Evolutionary conservation across 1,140 invertebrate species (phyloP).

Genomic region (Ceratina japonica): DNA sequence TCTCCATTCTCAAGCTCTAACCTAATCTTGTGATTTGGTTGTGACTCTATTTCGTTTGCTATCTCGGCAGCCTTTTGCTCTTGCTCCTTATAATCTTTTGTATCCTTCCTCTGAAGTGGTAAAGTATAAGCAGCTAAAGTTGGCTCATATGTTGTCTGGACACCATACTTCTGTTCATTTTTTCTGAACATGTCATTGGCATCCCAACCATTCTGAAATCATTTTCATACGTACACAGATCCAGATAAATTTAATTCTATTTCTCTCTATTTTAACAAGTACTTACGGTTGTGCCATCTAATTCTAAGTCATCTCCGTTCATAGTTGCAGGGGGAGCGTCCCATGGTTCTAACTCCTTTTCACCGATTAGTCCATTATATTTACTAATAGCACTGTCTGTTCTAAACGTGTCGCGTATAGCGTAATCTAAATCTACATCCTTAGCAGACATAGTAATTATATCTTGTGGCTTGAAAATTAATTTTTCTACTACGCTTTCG

Average conservation of each 20-base stretch:
- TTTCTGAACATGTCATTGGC: slow-evolving; percentile 96
- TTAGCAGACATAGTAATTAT: slow-evolving; percentile 88
- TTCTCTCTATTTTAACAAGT: slow-evolving; percentile 1
- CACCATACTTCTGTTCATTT: slow-evolving; percentile 94
- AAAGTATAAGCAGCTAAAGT: slow-evolving; percentile 93
- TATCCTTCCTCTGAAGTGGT: slow-evolving; percentile 89
- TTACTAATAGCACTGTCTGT: slow-evolving; percentile 90
- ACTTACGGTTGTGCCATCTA: slow-evolving; percentile 82
- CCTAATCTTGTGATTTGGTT: slow-evolving; percentile 88
- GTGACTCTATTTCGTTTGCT: slow-evolving; percentile 93
- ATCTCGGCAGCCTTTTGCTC: slow-evolving; percentile 89
- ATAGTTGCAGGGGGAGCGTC: slow-evolving; percentile 83
- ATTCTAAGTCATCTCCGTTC: slow-evolving; percentile 83
- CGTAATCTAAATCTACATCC: slow-evolving; percentile 93
- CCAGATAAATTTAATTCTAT: not conserved
- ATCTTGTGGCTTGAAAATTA: slow-evolving; percentile 91
- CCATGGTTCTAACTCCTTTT: slow-evolving; percentile 94
- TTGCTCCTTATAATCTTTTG: slow-evolving; percentile 88
- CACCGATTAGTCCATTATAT: slow-evolving; percentile 83
- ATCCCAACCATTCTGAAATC: slow-evolving; percentile 93
- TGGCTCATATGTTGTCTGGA: slow-evolving; percentile 92
- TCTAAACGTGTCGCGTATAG: slow-evolving; percentile 90
- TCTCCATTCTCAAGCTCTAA: slow-evolving; percentile 94
- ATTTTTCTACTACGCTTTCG: slow-evolving; percentile 87
- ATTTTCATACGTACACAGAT: slow-evolving; percentile 1